These are phyloP conservation scores for Drosophila rellima DNA, from an alignment of 2,888 invertebrate genomes.

Conservation along the genomic window DNA sequence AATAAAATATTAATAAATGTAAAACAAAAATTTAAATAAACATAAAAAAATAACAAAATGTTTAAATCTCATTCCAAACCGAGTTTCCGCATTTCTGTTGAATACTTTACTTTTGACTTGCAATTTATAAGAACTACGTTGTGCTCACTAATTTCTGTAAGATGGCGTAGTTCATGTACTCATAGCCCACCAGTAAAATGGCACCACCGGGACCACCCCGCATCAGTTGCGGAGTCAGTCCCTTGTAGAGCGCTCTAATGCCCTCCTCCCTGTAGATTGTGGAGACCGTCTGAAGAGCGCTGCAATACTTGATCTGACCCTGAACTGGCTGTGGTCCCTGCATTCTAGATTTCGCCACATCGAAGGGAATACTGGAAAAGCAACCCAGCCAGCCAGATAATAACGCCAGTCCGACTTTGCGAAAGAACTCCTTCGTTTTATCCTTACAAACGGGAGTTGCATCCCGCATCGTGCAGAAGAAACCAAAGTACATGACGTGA, in stretches of 20 bases:
- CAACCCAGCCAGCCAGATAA: conserved; percentile 30
- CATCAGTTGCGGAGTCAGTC: conserved; percentile 38
- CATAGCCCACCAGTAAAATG: conserved; percentile 42
- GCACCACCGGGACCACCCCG: conserved; percentile 42
- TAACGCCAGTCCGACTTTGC: conserved; percentile 11
- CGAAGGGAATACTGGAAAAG: conserved; percentile 30
- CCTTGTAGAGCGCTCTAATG: conserved; percentile 44
- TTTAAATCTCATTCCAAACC: not conserved
- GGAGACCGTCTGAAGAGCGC: conserved; percentile 10
- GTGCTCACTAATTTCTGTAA: not conserved
- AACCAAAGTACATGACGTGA: conserved; percentile 44
- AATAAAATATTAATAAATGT: not conserved
- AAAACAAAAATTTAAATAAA: not conserved
- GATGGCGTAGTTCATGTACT: conserved; percentile 12
- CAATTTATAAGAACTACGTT: not conserved
- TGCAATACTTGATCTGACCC: conserved; percentile 52
- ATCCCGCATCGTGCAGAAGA: conserved; percentile 22
- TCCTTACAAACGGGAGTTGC: not conserved
- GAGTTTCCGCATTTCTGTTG: not conserved
- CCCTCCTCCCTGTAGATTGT: conserved; percentile 52
- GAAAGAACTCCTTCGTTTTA: conserved; percentile 11
- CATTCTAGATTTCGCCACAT: conserved; percentile 54
- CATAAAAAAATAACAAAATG: not conserved
- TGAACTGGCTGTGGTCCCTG: conserved; percentile 64
- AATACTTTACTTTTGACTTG: not conserved